Base-by-base conservation (phyloP, 1,140 invertebrate species). In the Zaprionus gabonicus region DNA sequence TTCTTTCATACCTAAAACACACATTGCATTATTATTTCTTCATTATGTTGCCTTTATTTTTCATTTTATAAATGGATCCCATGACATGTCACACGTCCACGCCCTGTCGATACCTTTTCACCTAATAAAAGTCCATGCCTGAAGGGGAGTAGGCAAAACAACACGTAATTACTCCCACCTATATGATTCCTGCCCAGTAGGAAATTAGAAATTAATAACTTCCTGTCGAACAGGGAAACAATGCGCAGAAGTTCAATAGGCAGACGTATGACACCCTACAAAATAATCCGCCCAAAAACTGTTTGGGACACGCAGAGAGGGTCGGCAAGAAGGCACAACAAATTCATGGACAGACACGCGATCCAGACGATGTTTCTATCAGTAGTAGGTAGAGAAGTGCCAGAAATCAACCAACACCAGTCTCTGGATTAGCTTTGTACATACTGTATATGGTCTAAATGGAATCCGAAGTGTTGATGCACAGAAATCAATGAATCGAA, bases 151-250 rank as follows among this genome's bases (percentile, higher is more conserved):
- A 59, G 64, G 25, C 36, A 44, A 85, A 83, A 86, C 67, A 66
- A 72, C 51, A 51, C 57, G 27, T 58, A 64, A 76, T 66, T 56
- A 64, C 67, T 46, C 59, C 38, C 41, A 64, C 25, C 56, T 34
- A 51, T 34, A 57, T 65, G 60, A 75, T 75, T 64, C 60, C 25
- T 49, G 55, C 7, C n/a, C 7, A 46, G 31, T 20, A 65, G 83
- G 68, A 88, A 87, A 90, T 84, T 81, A 56, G 81, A 84, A 73
- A 81, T 73, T 87, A 88, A 87, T 84, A 87, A 87, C 69, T 84
- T 88, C 83, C 84, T 76, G 71, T 36, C 36, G 70, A 80, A 80
- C 74, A 51, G 55, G 72, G 70, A 88, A 78, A 76, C 77, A 88
- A 87, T 65, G 73, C 81, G 51, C 38, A 25, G 38, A 83, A 83